Percentiles rank a stretch among this genome's conserved stretches.
Evolutionary conservation across 2,888 invertebrate species (phyloP).

Genomic region (Papilio gigon): DNA sequence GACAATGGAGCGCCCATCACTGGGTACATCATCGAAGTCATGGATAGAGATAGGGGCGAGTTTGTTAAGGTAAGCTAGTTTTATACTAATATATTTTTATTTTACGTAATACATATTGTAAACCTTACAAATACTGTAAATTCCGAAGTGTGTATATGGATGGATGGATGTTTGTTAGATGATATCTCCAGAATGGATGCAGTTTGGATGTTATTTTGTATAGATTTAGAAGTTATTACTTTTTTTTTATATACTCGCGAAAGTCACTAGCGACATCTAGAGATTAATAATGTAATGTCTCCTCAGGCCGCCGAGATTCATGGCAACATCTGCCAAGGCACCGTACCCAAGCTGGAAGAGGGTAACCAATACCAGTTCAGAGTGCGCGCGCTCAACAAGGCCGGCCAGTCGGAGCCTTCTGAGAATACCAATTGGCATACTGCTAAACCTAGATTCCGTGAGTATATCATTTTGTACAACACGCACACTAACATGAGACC

Average conservation of each 20-base stretch:
- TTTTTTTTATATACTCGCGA: too few species aligned
- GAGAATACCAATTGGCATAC: conserved; percentile 96
- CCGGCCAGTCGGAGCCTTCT: conserved; percentile 95
- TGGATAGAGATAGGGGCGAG: conserved; percentile 92
- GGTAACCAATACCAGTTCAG: conserved; percentile 98
- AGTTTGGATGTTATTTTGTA: too few species aligned
- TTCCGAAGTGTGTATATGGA: too few species aligned
- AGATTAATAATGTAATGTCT: neutral
- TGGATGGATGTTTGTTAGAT: too few species aligned
- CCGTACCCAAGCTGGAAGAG: conserved; percentile 94
- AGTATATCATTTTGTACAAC: conserved; percentile 68
- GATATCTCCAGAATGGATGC: too few species aligned
- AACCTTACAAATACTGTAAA: too few species aligned
- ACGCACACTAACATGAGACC: neutral
- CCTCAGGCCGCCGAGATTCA: conserved; percentile 88
- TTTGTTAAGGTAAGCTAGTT: conserved; percentile 85
- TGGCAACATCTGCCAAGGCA: conserved; percentile 92
- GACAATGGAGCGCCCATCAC: conserved; percentile 97
- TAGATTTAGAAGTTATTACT: too few species aligned
- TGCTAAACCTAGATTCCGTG: conserved; percentile 93
- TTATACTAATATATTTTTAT: neutral
- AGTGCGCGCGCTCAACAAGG: conserved; percentile 96
- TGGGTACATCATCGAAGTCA: conserved; percentile 95
- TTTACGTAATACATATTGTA: conserved; percentile 1
- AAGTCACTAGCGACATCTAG: too few species aligned